Base-by-base conservation (phyloP, 2,888 invertebrate species). In the Bombylius discolor region DNA sequence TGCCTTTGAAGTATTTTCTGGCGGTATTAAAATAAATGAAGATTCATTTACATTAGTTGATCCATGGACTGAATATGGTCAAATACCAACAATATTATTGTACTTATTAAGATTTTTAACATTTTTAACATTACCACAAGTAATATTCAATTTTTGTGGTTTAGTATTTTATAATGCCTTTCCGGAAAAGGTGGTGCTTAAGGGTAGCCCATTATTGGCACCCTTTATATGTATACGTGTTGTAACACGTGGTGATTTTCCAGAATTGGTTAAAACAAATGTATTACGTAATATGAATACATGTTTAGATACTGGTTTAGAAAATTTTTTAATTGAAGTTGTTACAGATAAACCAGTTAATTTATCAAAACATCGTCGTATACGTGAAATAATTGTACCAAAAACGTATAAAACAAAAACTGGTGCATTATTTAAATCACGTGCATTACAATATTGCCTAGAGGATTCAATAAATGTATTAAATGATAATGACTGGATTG, bases 281-380 rank as follows among this genome's bases (percentile, higher is more conserved):
- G 91, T 94, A 7, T 78, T 81, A 56, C 81, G 89, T 60, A 95
- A 95, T 70, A 84, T 94, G 79, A 87, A 87, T 65, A 85, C 85
- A 61, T 94, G 94, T 68, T 77, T 86, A 62, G 89, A 91, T 71
- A 89, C 89, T 8, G 95, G 95, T 11, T 77, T 97, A 67, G 94
- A 95, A 72, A 95, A 97, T 72, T 97, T 96, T 68, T 83, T 95
- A 68, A 87, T 97, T 64, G 95, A 97, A 79, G 93, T 97, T 45
- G 96, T 96, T 13, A 93, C 94, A 45, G 96, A 97, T 72, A 93
- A 92, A 72, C 80, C 83, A 9, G 79, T 91, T 36, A 83, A 84
- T 64, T 73, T 92, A 62, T 78, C 83, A n/a, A 79, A 84, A 58
- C 87, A 90, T 72, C 81, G 88, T 54, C 79, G 93, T 63, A 82